Base-by-base conservation (phyloP, 2,888 invertebrate genomes). In the Elysia crispata region DNA sequence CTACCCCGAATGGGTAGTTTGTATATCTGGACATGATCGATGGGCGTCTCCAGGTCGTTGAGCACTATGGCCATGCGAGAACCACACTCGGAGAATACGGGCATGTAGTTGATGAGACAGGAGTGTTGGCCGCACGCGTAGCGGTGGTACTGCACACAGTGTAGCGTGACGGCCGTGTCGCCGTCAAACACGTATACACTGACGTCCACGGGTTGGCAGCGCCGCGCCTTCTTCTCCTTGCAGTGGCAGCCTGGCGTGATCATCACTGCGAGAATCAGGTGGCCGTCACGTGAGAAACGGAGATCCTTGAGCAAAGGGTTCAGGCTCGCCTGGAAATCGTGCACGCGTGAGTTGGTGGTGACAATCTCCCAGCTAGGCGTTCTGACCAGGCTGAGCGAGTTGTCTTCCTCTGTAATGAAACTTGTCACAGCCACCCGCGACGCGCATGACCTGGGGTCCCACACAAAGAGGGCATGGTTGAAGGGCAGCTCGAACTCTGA, bases 41-140 rank as follows among this genome's bases (percentile, higher is more conserved):
- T 83, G 1, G 87, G 86, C 25, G 88, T 86, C 76, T 90, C 90
- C 77, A 85, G 83, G 77, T 89, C 87, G 83, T 91, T 91, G 78
- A 91, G 84, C 6, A 90, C 88, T 33, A 91, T 87, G 25, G 91
- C 91, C 90, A 92, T 92, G 18, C 91, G 86, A 70, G 87, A 90
- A 11, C 91, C 91, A 81, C 91, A 91, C 67, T 86, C 86, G 0
- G 91, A 91, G 82, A 91, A 89, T 23, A 91, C 83, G 0, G 92
- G 92, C 85, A 90, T 87, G 85, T 90, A 91, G 84, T 91, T 92
- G 79, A 90, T 85, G 1, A 91, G 90, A 77, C 92, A 92, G 25
- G 89, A 86, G 83, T 92, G 92, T 33, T 86, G 84, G 1, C 88
- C 88, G 77, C 92, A 92, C 6, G 90, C 89, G 83, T 89, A 91